These are phyloP conservation scores for Oreortyx pictus DNA, from an alignment of 2,797 vertebrate genomes.

Conservation along the genomic window DNA sequence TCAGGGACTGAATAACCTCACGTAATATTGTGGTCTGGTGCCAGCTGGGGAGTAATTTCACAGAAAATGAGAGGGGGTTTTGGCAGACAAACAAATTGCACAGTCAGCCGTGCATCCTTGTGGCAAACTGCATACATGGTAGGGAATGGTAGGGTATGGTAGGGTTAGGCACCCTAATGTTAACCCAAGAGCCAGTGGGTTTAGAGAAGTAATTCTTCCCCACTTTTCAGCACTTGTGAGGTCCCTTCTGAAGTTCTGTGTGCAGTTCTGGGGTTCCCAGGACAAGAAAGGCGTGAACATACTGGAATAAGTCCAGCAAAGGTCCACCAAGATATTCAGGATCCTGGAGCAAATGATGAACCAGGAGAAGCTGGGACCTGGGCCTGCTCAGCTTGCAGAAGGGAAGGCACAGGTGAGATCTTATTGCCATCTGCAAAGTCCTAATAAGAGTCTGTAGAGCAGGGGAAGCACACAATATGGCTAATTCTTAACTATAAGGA, in stretches of 20 bases:
- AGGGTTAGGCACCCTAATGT: no score
- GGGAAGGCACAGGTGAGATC: not conserved
- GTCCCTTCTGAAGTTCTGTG: not conserved
- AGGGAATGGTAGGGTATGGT: no score
- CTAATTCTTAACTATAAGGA: not conserved
- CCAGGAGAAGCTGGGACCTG: not conserved
- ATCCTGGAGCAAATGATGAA: accelerated
- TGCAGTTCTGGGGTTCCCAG: not conserved
- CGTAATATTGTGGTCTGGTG: not conserved
- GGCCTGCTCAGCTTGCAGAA: not conserved
- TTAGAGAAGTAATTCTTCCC: not conserved
- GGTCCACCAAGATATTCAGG: not conserved
- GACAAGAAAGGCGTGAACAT: not conserved
- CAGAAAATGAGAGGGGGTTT: not conserved
- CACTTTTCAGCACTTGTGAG: not conserved
- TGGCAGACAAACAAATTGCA: not conserved
- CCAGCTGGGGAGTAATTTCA: not conserved
- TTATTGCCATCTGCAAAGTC: not conserved
- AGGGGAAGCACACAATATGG: not conserved
- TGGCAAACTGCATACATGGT: not conserved
- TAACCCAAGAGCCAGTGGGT: not conserved
- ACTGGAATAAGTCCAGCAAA: not conserved
- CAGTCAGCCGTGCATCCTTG: not conserved
- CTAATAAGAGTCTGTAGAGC: not conserved
- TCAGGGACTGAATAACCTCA: not conserved